Conservation (phyloP, 2,797 vertebrate genomes). For the Eulemur mongoz region DNA sequence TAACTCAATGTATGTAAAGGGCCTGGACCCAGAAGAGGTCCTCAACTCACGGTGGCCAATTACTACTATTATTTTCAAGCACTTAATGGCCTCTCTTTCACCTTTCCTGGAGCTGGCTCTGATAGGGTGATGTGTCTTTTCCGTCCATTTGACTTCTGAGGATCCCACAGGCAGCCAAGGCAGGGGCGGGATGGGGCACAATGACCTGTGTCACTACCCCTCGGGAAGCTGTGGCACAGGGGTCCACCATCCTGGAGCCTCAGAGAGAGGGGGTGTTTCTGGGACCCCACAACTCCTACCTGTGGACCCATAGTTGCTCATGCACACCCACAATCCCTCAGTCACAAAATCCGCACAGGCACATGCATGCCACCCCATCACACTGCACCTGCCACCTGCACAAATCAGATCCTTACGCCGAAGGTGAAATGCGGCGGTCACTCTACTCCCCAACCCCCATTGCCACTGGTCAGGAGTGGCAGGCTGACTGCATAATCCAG, state of each 20-base stretch:
- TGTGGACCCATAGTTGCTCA: background rate
- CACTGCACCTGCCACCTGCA: background rate
- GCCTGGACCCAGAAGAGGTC: background rate
- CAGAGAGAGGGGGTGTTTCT: background rate
- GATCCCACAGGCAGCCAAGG: background rate
- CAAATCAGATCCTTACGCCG: background rate
- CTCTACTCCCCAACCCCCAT: background rate
- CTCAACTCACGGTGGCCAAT: background rate
- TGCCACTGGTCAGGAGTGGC: background rate
- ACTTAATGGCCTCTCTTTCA: background rate
- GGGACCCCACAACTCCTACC: background rate
- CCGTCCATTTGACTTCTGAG: background rate
- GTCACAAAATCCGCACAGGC: background rate
- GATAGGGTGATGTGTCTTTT: background rate
- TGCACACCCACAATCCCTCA: background rate
- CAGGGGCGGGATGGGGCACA: background rate
- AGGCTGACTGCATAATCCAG: background rate
- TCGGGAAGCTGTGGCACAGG: background rate
- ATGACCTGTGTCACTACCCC: background rate
- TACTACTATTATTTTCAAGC: background rate
- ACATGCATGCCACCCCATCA: rapidly evolving
- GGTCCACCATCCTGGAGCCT: background rate
- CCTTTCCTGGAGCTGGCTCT: background rate
- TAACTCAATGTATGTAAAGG: background rate
- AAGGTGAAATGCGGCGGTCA: rapidly evolving